phyloP scores from a whole-genome alignment of 1,140 invertebrate species.

The Chironomus striatipennis region DNA sequence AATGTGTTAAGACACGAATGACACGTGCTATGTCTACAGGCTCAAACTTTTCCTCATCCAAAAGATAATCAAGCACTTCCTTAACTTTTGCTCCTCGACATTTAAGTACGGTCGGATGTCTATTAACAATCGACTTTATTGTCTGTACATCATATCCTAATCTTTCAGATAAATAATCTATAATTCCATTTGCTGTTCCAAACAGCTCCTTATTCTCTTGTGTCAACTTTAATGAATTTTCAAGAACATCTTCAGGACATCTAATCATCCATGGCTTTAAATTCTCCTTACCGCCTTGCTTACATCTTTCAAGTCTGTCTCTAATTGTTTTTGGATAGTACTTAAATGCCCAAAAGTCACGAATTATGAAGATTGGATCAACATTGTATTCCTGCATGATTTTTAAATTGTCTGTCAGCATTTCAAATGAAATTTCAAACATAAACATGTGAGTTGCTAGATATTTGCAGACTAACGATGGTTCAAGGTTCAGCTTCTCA shows the following conservation, averaged over 20 bases:
- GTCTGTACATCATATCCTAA: constrained; percentile 38
- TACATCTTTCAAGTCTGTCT: constrained; percentile 38
- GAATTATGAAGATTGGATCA: constrained; percentile 39
- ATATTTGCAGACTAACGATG: constrained; percentile 35
- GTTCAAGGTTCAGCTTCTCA: constrained; percentile 31
- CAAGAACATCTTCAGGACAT: constrained; percentile 39
- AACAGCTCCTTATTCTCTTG: constrained; percentile 41
- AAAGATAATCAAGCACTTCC: constrained; percentile 44
- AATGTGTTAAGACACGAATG: constrained; percentile 45
- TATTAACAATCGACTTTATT: constrained; percentile 38
- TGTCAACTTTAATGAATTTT: constrained; percentile 40
- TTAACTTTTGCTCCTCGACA: constrained; percentile 43
- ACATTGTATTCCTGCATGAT: constrained; percentile 40
- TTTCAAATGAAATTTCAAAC: constrained; percentile 37
- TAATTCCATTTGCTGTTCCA: constrained; percentile 38
- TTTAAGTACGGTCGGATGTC: constrained; percentile 40
- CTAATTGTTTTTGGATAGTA: constrained; percentile 39
- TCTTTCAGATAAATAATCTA: constrained; percentile 43
- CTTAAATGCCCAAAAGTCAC: constrained; percentile 45
- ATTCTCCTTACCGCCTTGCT: constrained; percentile 39
- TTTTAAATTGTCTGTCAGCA: constrained; percentile 36
- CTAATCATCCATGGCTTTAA: constrained; percentile 50
- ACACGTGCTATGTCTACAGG: constrained; percentile 41
- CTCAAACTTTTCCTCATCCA: constrained; percentile 41
- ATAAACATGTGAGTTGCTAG: constrained; percentile 36